A percentile compares a stretch with the other conserved stretches of the same genome.
phyloP scores from a whole-genome alignment of 2,113 vertebrate species.

The Tyrannus savana region DNA sequence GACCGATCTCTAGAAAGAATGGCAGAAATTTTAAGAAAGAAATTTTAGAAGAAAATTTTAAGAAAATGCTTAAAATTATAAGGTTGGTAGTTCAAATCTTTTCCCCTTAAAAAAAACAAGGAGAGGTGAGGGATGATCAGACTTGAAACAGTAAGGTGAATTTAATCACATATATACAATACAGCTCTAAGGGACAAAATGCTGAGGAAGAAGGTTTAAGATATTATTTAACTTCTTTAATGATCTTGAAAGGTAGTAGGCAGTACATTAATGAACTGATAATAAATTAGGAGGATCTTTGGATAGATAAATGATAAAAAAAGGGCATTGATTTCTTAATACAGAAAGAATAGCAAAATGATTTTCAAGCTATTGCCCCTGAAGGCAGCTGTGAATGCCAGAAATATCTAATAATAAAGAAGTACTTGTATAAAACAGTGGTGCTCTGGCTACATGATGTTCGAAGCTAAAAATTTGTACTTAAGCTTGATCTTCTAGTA shows the following conservation, averaged over 20 bases:
- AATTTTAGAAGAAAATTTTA: too few species aligned
- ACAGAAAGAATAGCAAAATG: slow-evolving; percentile 55
- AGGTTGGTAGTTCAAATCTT: neutral
- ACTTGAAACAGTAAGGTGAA: slow-evolving; percentile 40
- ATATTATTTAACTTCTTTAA: slow-evolving; percentile 66
- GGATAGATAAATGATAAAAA: slow-evolving; percentile 63
- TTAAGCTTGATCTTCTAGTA: neutral
- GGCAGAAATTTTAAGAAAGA: too few species aligned
- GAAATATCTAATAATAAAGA: neutral
- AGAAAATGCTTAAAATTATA: neutral
- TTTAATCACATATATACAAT: slow-evolving; percentile 41
- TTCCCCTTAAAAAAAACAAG: neutral
- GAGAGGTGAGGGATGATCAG: slow-evolving; percentile 28
- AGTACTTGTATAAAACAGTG: neutral
- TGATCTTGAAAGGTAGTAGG: slow-evolving; percentile 63
- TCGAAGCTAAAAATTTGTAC: neutral
- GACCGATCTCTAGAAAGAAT: neutral
- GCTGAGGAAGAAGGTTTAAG: slow-evolving; percentile 60
- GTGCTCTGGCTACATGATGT: neutral
- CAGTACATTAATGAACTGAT: slow-evolving; percentile 65
- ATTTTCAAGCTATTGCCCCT: slow-evolving; percentile 10
- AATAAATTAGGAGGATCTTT: slow-evolving; percentile 61
- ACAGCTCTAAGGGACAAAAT: slow-evolving; percentile 29
- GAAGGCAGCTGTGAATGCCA: slow-evolving; percentile 15
- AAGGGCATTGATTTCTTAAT: slow-evolving; percentile 59